phyloP scores from a whole-genome alignment of 2,888 invertebrate genomes.

The Pollenia angustigena region DNA sequence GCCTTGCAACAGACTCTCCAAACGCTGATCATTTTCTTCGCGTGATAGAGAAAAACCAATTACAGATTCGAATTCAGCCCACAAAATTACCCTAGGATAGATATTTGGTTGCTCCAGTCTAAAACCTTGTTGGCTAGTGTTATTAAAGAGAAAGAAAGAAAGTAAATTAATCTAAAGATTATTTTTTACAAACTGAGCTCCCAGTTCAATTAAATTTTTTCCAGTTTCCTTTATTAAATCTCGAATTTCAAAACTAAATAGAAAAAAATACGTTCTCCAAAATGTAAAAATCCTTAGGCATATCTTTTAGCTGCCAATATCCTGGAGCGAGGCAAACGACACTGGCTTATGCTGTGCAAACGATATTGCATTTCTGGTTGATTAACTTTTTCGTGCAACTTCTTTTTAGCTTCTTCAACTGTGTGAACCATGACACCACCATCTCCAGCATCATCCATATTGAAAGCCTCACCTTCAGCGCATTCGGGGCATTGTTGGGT shows the following conservation, averaged over 20 bases:
- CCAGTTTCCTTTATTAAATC: background rate
- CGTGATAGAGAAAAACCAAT: too few relatives aligned
- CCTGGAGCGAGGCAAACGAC: constrained; percentile 82
- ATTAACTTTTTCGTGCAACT: constrained; percentile 81
- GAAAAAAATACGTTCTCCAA: background rate
- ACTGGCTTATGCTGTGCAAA: constrained; percentile 83
- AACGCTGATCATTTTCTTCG: constrained; percentile 76
- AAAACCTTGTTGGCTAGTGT: too few relatives aligned
- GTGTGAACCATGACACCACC: constrained; percentile 78
- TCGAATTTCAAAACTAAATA: background rate
- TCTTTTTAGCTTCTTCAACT: constrained; percentile 78
- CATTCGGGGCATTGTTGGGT: constrained; percentile 84
- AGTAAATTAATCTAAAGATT: too few relatives aligned
- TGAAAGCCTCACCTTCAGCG: constrained; percentile 83
- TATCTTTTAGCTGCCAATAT: constrained; percentile 80
- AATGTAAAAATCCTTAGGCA: constrained; percentile 24
- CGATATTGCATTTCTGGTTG: constrained; percentile 84
- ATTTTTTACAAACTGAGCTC: too few relatives aligned
- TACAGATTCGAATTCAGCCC: too few relatives aligned
- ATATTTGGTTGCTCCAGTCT: too few relatives aligned
- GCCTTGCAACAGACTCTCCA: constrained; percentile 79
- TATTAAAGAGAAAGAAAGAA: too few relatives aligned
- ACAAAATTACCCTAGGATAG: too few relatives aligned
- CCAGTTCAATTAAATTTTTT: too few relatives aligned
- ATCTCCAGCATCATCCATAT: constrained; percentile 82